phyloP scores from a whole-genome alignment of 2,797 vertebrate species.

The Tamandua tetradactyla region DNA sequence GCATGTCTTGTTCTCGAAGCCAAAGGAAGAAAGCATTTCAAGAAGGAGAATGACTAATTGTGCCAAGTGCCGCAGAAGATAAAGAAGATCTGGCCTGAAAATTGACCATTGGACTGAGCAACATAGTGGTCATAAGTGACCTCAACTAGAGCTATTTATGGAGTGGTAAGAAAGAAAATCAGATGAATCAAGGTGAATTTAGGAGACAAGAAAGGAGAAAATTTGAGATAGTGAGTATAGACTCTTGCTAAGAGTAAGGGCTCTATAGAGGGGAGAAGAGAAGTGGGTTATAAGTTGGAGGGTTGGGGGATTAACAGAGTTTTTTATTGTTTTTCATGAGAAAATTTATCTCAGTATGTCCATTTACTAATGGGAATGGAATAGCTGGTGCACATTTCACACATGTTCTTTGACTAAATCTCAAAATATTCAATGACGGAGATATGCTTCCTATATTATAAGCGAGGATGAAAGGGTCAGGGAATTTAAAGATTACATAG shows the following conservation, averaged over 20 bases:
- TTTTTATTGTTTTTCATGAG: background rate
- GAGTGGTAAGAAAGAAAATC: background rate
- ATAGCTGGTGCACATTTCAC: background rate
- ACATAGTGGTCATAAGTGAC: background rate
- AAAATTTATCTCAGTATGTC: background rate
- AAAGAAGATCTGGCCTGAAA: background rate
- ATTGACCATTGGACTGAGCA: background rate
- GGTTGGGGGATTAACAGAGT: background rate
- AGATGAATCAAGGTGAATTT: background rate
- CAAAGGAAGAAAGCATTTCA: background rate
- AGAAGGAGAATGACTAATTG: fast-evolving
- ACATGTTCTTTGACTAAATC: background rate
- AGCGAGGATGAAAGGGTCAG: background rate
- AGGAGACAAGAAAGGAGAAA: background rate
- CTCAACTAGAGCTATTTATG: background rate
- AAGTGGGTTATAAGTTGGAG: background rate
- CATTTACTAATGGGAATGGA: background rate
- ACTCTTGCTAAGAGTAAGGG: background rate
- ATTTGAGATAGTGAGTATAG: background rate
- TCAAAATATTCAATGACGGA: background rate
- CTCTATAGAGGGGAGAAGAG: background rate
- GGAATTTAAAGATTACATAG: background rate
- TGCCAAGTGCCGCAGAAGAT: background rate
- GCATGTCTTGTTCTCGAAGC: background rate
- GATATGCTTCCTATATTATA: background rate